Conservation (phyloP, 2,113 vertebrate genomes). For the Tachysurus fulvidraco region DNA sequence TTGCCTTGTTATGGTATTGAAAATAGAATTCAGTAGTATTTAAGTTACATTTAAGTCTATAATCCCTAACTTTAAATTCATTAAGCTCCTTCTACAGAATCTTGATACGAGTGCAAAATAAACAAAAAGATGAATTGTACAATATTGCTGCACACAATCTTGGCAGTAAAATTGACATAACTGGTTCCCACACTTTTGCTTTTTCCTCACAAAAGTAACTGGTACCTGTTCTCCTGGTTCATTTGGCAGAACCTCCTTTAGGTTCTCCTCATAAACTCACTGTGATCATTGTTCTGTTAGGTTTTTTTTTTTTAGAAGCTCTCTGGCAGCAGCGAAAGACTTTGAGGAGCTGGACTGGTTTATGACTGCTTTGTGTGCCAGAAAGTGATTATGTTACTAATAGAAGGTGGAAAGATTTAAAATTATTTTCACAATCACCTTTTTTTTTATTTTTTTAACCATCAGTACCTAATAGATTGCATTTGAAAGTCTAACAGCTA, state of each 20-base stretch:
- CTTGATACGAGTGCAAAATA: not conserved
- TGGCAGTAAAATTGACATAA: conserved; percentile 10
- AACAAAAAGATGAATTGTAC: not conserved
- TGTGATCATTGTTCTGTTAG: not conserved
- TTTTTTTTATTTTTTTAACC: not conserved
- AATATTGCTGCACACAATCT: not conserved
- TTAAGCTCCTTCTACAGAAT: not conserved
- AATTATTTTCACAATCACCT: not conserved
- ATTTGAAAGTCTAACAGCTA: not conserved
- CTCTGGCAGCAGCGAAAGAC: conserved; percentile 12
- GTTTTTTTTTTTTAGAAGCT: not conserved
- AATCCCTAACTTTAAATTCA: not conserved
- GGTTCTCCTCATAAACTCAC: not conserved
- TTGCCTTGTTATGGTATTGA: not conserved
- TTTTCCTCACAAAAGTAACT: not conserved
- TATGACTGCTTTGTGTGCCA: conserved; percentile 3
- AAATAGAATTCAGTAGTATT: not conserved
- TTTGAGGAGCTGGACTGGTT: not conserved
- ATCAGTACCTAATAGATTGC: not conserved
- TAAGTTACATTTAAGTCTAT: not conserved
- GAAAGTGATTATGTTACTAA: conserved; percentile 23
- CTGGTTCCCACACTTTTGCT: not conserved
- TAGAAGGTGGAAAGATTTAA: not conserved
- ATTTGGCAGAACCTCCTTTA: too few species aligned
- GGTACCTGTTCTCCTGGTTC: not conserved